A percentile compares a stretch with the other conserved stretches of the same genome.
phyloP scores from a whole-genome alignment of 1,140 invertebrate species.

The Phymorhynchus buccinoides region DNA sequence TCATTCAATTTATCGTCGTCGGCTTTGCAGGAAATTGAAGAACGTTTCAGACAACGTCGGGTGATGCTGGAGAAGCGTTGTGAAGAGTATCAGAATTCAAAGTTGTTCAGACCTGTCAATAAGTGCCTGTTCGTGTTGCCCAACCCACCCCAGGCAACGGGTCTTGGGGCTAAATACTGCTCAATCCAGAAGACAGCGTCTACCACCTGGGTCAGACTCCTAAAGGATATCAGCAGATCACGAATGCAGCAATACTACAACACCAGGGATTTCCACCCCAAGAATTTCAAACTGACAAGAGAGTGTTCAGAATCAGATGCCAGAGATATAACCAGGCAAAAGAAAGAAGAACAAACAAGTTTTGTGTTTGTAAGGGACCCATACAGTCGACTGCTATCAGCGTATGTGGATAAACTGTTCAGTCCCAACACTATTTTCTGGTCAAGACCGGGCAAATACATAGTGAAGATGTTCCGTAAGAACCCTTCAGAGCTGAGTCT shows the following conservation, averaged over 20 bases:
- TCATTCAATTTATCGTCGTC: not conserved
- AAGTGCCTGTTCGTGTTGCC: not conserved
- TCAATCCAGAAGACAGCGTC: not conserved
- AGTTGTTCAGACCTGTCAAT: not conserved
- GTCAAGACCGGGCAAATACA: constrained; percentile 74
- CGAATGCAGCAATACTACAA: not conserved
- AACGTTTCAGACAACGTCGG: not conserved
- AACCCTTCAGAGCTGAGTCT: constrained; percentile 44
- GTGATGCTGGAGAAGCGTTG: not conserved
- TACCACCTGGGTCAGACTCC: not conserved
- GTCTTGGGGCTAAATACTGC: not conserved
- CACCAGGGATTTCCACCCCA: not conserved
- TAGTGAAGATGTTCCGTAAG: constrained; percentile 54
- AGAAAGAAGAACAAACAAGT: not conserved
- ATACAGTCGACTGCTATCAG: constrained; percentile 62
- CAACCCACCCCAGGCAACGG: not conserved
- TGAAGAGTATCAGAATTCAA: not conserved
- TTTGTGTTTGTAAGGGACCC: constrained; percentile 68
- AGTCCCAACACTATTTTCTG: constrained; percentile 66
- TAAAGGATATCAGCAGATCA: not conserved
- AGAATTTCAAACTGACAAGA: constrained; percentile 71
- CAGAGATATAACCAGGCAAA: too few relatives aligned
- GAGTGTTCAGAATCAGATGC: constrained; percentile 67
- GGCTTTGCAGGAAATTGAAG: not conserved
- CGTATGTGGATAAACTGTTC: constrained; percentile 67